Percentiles rank a stretch among this genome's conserved stretches.
phyloP scores from a whole-genome alignment of 2,113 vertebrate species.

The Cheirogaleus medius region DNA sequence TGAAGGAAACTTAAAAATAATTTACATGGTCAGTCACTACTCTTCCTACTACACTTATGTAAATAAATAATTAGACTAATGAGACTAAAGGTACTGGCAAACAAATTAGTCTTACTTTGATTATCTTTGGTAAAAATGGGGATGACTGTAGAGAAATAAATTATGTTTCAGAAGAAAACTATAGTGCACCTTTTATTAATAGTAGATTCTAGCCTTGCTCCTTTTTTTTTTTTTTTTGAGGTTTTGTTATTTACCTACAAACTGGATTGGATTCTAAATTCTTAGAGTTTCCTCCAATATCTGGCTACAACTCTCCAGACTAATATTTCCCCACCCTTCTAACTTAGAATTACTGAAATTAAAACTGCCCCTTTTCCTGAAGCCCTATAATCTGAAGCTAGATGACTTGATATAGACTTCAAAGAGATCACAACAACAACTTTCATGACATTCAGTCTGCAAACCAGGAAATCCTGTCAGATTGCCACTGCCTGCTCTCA shows the following conservation, averaged over 20 bases:
- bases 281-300: background rate
- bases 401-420: background rate
- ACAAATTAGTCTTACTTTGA: background rate
- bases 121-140: background rate
- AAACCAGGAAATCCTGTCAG: background rate
- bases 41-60: background rate
- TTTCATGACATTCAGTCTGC: background rate
- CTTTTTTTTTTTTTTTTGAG: no score
- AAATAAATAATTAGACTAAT: background rate
- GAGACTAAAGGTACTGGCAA: background rate
- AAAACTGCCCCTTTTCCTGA: background rate
- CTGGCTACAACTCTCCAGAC: background rate
- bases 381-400: background rate
- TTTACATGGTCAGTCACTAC: background rate
- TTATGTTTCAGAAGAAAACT: background rate
- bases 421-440: background rate
- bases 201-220: background rate
- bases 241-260: background rate
- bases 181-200: background rate
- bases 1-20: background rate
- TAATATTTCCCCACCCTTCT: background rate
- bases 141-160: background rate
- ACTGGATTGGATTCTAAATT: background rate
- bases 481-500: background rate
- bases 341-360: background rate